Evolutionary conservation across 2,113 vertebrate species (phyloP).

Genomic region (Paralichthys olivaceus): DNA sequence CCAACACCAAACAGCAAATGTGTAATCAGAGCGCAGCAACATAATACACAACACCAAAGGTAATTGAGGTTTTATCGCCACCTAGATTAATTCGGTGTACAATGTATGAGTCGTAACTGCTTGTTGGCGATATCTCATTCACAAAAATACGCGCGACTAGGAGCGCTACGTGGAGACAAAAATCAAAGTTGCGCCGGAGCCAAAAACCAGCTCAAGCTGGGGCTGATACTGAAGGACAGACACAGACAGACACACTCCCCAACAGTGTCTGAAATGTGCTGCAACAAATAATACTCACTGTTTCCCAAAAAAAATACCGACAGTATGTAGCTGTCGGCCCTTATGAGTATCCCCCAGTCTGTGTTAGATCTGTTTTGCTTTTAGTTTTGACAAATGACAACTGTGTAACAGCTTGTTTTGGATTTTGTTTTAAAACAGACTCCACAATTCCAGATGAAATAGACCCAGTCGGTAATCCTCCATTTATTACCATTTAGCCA

Average conservation of each 20-base stretch:
- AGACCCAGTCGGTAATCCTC: not conserved
- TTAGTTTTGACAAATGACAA: slow-evolving; percentile 3
- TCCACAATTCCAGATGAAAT: not conserved
- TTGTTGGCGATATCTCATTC: not conserved
- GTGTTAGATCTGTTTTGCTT: slow-evolving; percentile 4
- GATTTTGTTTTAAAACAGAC: not conserved
- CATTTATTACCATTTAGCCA: not conserved
- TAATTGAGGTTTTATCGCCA: slow-evolving; percentile 4
- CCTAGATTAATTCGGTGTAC: slow-evolving; percentile 11
- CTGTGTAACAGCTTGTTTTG: not conserved
- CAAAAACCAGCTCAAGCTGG: not conserved
- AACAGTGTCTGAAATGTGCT: not conserved
- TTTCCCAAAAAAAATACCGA: not conserved
- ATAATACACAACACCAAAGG: not conserved
- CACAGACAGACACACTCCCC: not conserved
- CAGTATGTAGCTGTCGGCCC: not conserved
- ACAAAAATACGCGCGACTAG: not conserved
- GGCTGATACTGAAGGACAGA: slow-evolving; percentile 8
- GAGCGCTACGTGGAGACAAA: not conserved
- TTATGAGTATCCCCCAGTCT: not conserved
- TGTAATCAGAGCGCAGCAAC: slow-evolving; percentile 6
- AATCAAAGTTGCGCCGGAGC: slow-evolving; percentile 4
- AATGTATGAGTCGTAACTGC: slow-evolving; percentile 19
- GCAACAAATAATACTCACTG: not conserved
- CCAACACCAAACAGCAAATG: slow-evolving; percentile 29